These are phyloP conservation scores for Epinotia bilunana DNA, from an alignment of 2,888 invertebrate genomes.

Conservation along the genomic window DNA sequence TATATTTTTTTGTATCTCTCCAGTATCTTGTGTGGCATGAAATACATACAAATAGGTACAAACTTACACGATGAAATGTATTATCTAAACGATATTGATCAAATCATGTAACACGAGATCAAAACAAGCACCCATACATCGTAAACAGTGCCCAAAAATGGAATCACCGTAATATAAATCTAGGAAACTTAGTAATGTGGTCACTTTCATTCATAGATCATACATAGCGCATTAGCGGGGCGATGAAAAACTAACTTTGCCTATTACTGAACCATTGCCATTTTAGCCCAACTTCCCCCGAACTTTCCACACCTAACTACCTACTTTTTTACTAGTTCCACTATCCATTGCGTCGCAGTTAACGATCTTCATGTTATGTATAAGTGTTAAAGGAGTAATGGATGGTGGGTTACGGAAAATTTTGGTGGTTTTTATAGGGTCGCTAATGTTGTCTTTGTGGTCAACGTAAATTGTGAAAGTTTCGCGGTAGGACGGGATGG, in stretches of 20 bases:
- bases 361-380: not conserved
- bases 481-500: slow-evolving; percentile 50
- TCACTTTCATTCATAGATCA: slow-evolving; percentile 61
- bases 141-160: slow-evolving; percentile 10
- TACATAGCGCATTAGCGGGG: slow-evolving; percentile 58
- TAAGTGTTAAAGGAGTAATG: not conserved
- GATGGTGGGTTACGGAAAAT: not conserved
- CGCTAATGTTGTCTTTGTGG: slow-evolving; percentile 44
- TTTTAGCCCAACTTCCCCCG: slow-evolving; percentile 44
- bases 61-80: too few species aligned
- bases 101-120: not conserved
- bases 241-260: slow-evolving; percentile 68
- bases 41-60: too few species aligned
- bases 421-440: slow-evolving; percentile 33
- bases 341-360: slow-evolving; percentile 16
- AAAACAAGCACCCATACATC: not conserved
- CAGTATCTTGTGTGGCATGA: too few species aligned
- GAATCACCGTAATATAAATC: slow-evolving; percentile 53
- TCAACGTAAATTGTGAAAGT: slow-evolving; percentile 50
- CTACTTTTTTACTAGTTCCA: slow-evolving; percentile 1
- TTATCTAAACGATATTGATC: not conserved
- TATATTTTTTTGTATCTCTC: too few species aligned
- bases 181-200: slow-evolving; percentile 54
- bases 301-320: slow-evolving; percentile 20
- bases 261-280: slow-evolving; percentile 60